phyloP scores from a whole-genome alignment of 1,140 invertebrate species.

The Stegodyphus mimosarum region DNA sequence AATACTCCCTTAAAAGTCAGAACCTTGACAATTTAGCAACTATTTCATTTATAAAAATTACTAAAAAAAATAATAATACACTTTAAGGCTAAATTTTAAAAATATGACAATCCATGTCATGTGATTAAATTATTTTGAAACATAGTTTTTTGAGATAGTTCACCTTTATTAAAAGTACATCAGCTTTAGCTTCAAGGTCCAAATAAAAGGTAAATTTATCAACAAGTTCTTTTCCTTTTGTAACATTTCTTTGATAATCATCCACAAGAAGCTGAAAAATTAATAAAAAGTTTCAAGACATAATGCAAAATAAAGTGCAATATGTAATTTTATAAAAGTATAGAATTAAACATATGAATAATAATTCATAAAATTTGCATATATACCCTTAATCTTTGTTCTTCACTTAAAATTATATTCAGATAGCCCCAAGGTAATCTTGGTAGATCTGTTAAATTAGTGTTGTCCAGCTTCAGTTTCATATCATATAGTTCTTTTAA shows the following conservation, averaged over 20 bases:
- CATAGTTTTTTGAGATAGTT: neutral
- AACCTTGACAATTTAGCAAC: too few relatives aligned
- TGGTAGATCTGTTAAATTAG: constrained; percentile 47
- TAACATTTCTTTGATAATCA: constrained; percentile 48
- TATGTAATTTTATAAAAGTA: neutral
- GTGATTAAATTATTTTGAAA: neutral
- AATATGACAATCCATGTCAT: too few relatives aligned
- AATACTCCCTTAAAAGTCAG: too few relatives aligned
- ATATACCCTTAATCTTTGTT: constrained; percentile 31
- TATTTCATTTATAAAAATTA: too few relatives aligned
- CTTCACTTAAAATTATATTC: constrained; percentile 27
- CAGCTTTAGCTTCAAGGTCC: constrained; percentile 63
- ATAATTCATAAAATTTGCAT: neutral
- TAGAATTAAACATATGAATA: neutral
- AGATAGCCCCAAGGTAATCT: constrained; percentile 51
- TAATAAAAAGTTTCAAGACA: neutral
- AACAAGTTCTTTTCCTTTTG: constrained; percentile 56
- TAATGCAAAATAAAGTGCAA: neutral
- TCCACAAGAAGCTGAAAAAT: constrained; percentile 30
- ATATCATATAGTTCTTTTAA: constrained; percentile 77
- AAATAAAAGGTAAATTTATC: constrained; percentile 62
- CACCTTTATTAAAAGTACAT: constrained; percentile 60
- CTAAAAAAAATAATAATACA: too few relatives aligned
- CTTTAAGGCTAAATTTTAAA: too few relatives aligned
- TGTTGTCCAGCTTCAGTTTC: constrained; percentile 28